A percentile compares a stretch with the other conserved stretches of the same genome.
Conservation (phyloP, 2,888 invertebrate genomes). For the Synergus laeviventris region DNA sequence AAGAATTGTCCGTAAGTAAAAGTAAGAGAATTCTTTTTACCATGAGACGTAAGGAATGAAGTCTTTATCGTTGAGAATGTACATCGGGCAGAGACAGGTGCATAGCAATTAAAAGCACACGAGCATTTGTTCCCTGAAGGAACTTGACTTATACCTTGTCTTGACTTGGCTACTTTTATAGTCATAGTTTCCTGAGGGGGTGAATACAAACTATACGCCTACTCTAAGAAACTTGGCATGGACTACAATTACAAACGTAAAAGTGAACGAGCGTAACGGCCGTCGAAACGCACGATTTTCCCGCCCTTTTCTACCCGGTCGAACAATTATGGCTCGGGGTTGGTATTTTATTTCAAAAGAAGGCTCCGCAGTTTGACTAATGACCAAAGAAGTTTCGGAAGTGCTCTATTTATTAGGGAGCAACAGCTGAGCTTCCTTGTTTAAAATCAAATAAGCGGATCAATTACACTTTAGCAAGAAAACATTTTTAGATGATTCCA, state of each 20-base stretch:
- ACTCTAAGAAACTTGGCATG: slow-evolving; percentile 6
- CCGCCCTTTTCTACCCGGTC: slow-evolving; percentile 22
- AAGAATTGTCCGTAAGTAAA: not conserved
- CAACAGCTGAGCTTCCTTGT: slow-evolving; percentile 5
- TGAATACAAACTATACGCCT: slow-evolving; percentile 40
- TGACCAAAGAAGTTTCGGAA: slow-evolving; percentile 12
- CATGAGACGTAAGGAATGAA: not conserved
- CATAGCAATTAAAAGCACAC: slow-evolving; percentile 37
- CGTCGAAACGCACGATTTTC: slow-evolving; percentile 17
- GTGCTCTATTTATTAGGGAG: slow-evolving; percentile 16
- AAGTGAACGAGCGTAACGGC: slow-evolving; percentile 53
- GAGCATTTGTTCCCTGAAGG: slow-evolving; percentile 23
- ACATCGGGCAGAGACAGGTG: slow-evolving; percentile 36
- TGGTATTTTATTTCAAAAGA: slow-evolving; percentile 11
- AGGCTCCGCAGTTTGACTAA: slow-evolving; percentile 7
- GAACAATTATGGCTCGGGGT: not conserved
- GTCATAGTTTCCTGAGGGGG: slow-evolving; percentile 62
- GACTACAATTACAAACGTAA: slow-evolving; percentile 50
- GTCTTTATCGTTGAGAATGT: slow-evolving; percentile 30
- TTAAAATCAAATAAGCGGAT: not conserved
- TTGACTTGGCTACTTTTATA: slow-evolving; percentile 62
- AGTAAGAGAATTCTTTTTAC: not conserved
- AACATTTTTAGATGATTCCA: not conserved
- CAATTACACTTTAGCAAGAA: not conserved
- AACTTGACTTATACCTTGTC: slow-evolving; percentile 46